A percentile compares a stretch with the other conserved stretches of the same genome.
Conservation (phyloP, 2,888 invertebrate genomes). For the Stenichneumon culpator region DNA sequence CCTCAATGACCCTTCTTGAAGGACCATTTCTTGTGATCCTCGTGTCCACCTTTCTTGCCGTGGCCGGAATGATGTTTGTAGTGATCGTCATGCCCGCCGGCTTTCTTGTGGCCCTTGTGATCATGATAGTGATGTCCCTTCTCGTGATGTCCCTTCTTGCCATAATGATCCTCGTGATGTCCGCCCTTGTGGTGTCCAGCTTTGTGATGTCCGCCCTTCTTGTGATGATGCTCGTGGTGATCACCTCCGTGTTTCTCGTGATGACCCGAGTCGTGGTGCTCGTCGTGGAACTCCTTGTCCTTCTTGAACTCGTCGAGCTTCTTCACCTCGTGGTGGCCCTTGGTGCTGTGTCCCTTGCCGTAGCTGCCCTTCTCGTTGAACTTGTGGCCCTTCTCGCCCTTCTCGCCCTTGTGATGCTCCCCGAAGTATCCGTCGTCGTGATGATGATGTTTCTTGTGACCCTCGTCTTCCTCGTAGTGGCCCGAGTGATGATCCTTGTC, state of each 20-base stretch:
- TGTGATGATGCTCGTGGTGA: slow-evolving; percentile 92
- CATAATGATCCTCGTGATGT: slow-evolving; percentile 92
- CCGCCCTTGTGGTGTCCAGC: slow-evolving; percentile 93
- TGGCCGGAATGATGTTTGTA: slow-evolving; percentile 91
- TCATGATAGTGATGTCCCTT: slow-evolving; percentile 93
- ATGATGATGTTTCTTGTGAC: slow-evolving; percentile 88
- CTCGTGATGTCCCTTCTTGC: slow-evolving; percentile 92
- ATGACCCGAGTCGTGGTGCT: slow-evolving; percentile 93
- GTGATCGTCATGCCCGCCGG: slow-evolving; percentile 92
- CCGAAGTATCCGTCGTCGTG: slow-evolving; percentile 89
- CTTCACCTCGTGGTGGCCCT: slow-evolving; percentile 94
- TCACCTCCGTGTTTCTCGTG: slow-evolving; percentile 93
- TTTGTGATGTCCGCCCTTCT: slow-evolving; percentile 93
- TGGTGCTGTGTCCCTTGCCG: slow-evolving; percentile 94
- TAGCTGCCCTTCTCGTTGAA: slow-evolving; percentile 90
- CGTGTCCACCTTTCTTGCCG: slow-evolving; percentile 93
- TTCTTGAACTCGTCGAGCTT: slow-evolving; percentile 95
- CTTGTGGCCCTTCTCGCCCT: slow-evolving; percentile 89
- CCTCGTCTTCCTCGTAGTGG: slow-evolving; percentile 88
- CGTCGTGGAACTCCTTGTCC: slow-evolving; percentile 94
- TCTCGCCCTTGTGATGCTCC: slow-evolving; percentile 89
- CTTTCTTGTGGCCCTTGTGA: slow-evolving; percentile 92
- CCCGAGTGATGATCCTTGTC: slow-evolving; percentile 89
- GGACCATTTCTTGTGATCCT: slow-evolving; percentile 93
- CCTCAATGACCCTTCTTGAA: slow-evolving; percentile 86